Conservation (phyloP, 2,888 invertebrate species). For the Cabera pusaria region DNA sequence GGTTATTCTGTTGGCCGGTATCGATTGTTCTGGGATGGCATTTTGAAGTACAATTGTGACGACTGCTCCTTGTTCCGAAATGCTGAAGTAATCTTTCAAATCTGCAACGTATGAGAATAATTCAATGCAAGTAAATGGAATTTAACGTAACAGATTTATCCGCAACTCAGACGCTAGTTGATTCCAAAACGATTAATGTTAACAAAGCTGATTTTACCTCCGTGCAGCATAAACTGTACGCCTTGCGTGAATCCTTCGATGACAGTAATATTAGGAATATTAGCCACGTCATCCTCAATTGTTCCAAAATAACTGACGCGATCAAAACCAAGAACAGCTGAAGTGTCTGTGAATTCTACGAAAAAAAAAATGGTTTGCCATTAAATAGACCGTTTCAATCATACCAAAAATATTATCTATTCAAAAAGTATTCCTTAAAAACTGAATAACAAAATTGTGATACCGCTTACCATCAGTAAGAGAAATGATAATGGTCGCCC, state of each 20-base stretch:
- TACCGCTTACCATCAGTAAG: slow-evolving; percentile 21
- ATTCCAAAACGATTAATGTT: no score
- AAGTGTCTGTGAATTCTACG: slow-evolving; percentile 15
- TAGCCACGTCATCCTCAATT: slow-evolving; percentile 24
- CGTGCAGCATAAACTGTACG: slow-evolving; percentile 35
- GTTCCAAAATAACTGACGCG: slow-evolving; percentile 34
- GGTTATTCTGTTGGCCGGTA: slow-evolving; percentile 36
- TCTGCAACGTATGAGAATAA: slow-evolving; percentile 9
- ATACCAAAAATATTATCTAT: no score
- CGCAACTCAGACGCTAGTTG: no score
- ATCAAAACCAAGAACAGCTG: slow-evolving; percentile 32
- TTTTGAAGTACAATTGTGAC: slow-evolving; percentile 14
- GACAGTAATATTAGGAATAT: slow-evolving; percentile 34
- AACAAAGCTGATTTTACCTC: slow-evolving; percentile 40
- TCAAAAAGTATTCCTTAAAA: no score
- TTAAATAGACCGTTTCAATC: no score
- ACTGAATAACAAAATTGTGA: slow-evolving; percentile 8
- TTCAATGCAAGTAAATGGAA: no score
- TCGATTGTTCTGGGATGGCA: slow-evolving; percentile 35
- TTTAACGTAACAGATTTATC: no score
- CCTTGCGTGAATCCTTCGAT: slow-evolving; percentile 33
- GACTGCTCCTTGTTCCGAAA: slow-evolving; percentile 7
- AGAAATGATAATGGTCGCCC: slow-evolving; percentile 27
- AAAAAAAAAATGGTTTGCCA: no score
- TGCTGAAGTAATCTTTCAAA: slow-evolving; percentile 11